Conservation (phyloP, 2,797 vertebrate genomes). For the Bradypus variegatus region DNA sequence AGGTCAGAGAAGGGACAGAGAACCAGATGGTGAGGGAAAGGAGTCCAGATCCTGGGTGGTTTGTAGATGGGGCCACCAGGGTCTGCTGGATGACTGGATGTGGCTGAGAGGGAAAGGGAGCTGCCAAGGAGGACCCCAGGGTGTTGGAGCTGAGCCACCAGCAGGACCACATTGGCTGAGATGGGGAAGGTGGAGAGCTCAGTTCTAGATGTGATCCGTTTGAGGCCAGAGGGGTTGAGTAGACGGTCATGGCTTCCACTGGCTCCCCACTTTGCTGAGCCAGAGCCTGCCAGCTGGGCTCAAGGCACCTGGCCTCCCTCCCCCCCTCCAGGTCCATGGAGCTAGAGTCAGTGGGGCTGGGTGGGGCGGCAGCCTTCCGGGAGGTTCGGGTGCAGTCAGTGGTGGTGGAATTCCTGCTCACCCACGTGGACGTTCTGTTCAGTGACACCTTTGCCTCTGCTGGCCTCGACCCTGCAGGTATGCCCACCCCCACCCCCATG, state of each 20-base stretch:
- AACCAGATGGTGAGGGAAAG: background rate
- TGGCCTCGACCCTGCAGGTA: slow-evolving; percentile 77
- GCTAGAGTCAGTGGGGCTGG: slow-evolving; percentile 78
- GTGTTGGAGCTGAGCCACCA: background rate
- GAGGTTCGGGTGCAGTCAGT: slow-evolving; percentile 83
- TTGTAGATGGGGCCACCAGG: background rate
- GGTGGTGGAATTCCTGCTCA: slow-evolving; percentile 82
- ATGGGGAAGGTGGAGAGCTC: background rate
- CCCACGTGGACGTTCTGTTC: slow-evolving; percentile 79
- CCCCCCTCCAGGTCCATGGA: slow-evolving; percentile 74
- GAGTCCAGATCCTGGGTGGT: background rate
- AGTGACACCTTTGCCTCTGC: slow-evolving; percentile 81
- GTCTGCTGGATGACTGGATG: background rate
- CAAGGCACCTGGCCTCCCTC: background rate
- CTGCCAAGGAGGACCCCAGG: background rate
- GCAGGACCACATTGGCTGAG: background rate
- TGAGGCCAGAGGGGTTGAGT: background rate
- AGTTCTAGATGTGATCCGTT: background rate
- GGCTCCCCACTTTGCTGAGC: background rate
- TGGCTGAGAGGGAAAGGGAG: background rate
- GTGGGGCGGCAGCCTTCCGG: slow-evolving; percentile 78
- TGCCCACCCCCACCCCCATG: background rate
- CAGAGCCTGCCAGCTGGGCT: background rate
- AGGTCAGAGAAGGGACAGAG: background rate
- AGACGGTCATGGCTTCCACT: background rate